Base-by-base conservation (phyloP, 2,113 vertebrate genomes). In the Fulmarus glacialis region DNA sequence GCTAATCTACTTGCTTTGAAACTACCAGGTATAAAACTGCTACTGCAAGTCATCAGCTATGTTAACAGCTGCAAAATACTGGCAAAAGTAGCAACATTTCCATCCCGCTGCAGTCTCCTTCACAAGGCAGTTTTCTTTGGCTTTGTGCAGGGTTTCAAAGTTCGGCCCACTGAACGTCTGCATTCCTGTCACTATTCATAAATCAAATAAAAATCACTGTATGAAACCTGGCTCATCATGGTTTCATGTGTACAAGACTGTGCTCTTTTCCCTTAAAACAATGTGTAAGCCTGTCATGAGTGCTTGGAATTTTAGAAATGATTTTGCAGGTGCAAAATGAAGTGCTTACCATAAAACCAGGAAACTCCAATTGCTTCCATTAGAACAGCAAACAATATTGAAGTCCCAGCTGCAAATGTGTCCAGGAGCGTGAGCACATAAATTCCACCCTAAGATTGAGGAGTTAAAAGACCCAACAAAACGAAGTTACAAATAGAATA, bases 351-450 rank as follows among this genome's bases (percentile, higher is more conserved):
- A 53, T 99, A 99, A 97, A 99, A 99, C 99, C 99, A 99, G 34
- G 99, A 99, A 56, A 99, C 99, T 38, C 99, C 99, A 8, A 99
- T 99, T 87, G 99, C 99, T 90, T 99, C 99, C 96, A 99, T 99
- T 90, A 99, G 98, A 84, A 99, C 99, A 8, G 98, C 99, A 95
- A 99, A 99, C 15, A 99, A 88, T 97, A 99, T 99, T 6, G 99
- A 99, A 12, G 99, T 99, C 50, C 99, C 99, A 11, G 99, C 99
- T 42, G 99, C 99, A 90, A 99, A 99, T 38, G 98, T 99, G 94
- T 99, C 99, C 95, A 99, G 97, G n/a, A 99, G 97, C 2, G 99
- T 99, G 86, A 99, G 97, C 38, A 99, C 98, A 11, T 99, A 99
- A 90, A 99, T 99, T 67, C 99, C 99, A 87, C 99, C 99, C 99